These are phyloP conservation scores for Collichthys lucidus DNA, from an alignment of 2,113 vertebrate species.

Conservation along the genomic window DNA sequence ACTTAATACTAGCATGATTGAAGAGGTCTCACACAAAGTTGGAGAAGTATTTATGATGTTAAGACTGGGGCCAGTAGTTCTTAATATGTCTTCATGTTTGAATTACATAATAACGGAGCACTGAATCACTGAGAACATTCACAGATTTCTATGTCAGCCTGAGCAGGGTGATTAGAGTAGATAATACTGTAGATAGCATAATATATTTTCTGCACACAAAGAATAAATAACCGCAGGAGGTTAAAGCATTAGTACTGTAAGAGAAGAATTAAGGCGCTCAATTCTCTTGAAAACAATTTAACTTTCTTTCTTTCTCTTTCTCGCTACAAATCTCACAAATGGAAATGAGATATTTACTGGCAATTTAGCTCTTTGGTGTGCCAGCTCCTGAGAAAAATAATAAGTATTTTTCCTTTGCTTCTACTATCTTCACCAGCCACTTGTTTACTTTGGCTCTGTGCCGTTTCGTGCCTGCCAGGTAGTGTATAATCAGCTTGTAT, in stretches of 20 bases:
- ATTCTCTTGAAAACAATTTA: background rate
- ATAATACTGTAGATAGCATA: too few relatives aligned
- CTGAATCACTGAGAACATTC: background rate
- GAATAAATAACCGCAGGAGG: background rate
- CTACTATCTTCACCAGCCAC: constrained; percentile 40
- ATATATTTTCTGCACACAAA: background rate
- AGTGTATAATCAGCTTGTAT: constrained; percentile 42
- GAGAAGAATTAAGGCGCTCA: background rate
- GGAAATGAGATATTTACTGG: constrained; percentile 8
- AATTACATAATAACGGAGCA: constrained; percentile 1
- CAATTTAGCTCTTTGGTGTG: background rate
- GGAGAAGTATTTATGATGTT: too few relatives aligned
- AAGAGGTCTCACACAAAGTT: background rate
- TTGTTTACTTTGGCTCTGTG: constrained; percentile 43
- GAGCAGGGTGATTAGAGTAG: background rate
- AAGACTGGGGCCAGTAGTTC: too few relatives aligned
- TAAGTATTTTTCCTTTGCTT: background rate
- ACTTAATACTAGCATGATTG: background rate
- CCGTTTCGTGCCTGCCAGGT: constrained; percentile 35
- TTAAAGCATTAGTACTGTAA: background rate
- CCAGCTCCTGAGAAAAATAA: constrained; percentile 25
- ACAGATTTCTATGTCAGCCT: too few relatives aligned
- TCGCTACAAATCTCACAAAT: background rate
- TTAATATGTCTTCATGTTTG: background rate
- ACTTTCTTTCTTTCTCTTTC: background rate